Conservation (phyloP, 2,113 vertebrate species). For the Scolopax mira region DNA sequence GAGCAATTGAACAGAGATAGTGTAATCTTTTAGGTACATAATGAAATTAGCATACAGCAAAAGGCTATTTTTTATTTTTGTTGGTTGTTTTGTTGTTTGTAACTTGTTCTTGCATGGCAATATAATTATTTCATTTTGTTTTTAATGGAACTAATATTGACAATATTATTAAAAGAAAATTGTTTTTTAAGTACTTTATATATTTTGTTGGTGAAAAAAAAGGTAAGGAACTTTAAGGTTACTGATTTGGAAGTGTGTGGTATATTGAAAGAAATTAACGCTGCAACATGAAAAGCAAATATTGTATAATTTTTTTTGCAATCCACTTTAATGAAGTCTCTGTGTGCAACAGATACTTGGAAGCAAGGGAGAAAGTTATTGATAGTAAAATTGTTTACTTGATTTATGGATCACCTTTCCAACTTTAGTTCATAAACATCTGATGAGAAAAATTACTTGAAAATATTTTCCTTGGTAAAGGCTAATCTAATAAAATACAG, state of each 20-base stretch:
- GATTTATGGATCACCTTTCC: not conserved
- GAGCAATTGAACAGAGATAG: not conserved
- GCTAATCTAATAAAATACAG: not conserved
- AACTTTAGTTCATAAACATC: not conserved
- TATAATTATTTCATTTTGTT: not conserved
- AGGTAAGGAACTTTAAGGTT: not conserved
- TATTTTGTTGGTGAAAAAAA: not conserved
- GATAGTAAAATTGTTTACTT: conserved; percentile 26
- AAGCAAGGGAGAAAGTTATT: not conserved
- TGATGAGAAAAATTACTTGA: not conserved
- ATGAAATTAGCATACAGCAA: not conserved
- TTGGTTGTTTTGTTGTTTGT: not conserved
- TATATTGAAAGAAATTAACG: not conserved
- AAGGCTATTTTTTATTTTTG: not conserved
- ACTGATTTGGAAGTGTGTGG: not conserved
- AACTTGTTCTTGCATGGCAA: not conserved
- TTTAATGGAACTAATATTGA: not conserved
- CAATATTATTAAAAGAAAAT: not conserved
- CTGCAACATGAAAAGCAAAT: not conserved
- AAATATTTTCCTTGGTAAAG: conserved; percentile 20
- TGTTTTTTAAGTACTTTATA: not conserved
- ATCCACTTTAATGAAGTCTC: not conserved
- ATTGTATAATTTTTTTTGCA: not conserved
- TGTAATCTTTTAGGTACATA: not conserved
- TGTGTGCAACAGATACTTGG: not conserved